Base-by-base conservation (phyloP, 1,140 invertebrate species). In the Halyomorpha halys region DNA sequence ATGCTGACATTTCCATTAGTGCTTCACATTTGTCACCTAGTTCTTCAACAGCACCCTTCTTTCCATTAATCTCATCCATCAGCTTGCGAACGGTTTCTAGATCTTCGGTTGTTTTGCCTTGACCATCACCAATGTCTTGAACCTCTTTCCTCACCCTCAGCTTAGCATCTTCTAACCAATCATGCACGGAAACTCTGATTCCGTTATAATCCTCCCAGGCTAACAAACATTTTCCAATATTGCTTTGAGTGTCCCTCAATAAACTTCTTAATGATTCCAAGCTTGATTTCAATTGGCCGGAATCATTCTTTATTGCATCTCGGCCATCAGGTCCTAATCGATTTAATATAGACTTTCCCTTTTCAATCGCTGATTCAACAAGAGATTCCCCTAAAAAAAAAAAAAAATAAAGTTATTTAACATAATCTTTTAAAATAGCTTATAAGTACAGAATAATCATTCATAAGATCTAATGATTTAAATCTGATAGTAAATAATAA, bases 251-350 rank as follows among this genome's bases (percentile, higher is more conserved):
- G 69, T 95, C 89, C 56, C 85, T 84, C 56, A 87, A 86, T 44
- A 89, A 80, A n/a, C 82, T 79, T 72, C 90, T 86, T 0, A 96
- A 71, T n/a, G 84, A 83, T 69, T 94, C 89, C 89, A 90, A 94
- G 69, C 93, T 89, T 44, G 82, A 78, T 68, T 87, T 87, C n/a
- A 96, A 73, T 69, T 91, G 86, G 62, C 87, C 85, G 14, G 90
- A 85, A 72, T 96, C 91, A 71, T 90, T 85, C 47, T 86, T 84
- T 2, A 96, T 86, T 19, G 79, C 79, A 65, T 94, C 90, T 74
- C 91, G 88, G 16, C 91, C 93, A 75, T 94, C 90, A 9, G 82
- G 80, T 1, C 87, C 87, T 14, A 91, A 91, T n/a, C 85, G 87
- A 64, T 85, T 78, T 63, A 91, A 81, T 0, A 94, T 87, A 23